Evolutionary conservation across 2,888 invertebrate species (phyloP).

Genomic region (Oxyteleia sp.): DNA sequence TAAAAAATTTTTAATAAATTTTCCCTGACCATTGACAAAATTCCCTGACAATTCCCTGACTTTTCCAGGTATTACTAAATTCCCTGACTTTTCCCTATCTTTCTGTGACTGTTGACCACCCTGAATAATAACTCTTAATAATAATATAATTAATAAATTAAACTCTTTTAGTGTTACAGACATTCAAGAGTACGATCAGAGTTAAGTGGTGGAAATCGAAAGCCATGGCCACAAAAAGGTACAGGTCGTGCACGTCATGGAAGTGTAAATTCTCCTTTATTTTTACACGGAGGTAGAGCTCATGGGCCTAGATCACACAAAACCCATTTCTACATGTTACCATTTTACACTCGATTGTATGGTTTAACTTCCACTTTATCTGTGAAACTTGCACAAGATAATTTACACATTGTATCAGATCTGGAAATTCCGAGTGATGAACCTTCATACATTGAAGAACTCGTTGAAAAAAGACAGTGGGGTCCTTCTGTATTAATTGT

Average conservation of each 20-base stretch:
- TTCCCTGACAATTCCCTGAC: no score
- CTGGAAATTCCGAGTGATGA: conserved; percentile 95
- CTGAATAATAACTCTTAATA: no score
- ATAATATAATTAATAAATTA: no score
- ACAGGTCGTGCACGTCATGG: conserved; percentile 96
- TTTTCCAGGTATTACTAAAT: no score
- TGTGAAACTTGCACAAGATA: conserved; percentile 97
- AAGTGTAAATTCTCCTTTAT: conserved; percentile 96
- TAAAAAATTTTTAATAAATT: no score
- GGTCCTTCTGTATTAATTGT: conserved; percentile 98
- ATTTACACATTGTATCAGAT: conserved; percentile 95
- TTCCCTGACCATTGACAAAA: no score
- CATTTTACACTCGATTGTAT: conserved; percentile 91
- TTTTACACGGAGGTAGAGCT: conserved; percentile 93
- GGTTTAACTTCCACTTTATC: conserved; percentile 95
- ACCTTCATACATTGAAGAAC: conserved; percentile 92
- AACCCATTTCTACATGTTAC: conserved; percentile 97
- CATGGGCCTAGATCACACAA: conserved; percentile 97
- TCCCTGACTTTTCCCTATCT: no score
- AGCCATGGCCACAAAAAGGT: conserved; percentile 99
- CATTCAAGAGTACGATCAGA: conserved; percentile 94
- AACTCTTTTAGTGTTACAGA: conserved; percentile 90
- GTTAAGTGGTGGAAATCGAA: conserved; percentile 95
- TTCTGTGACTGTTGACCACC: no score
- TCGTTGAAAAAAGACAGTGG: conserved; percentile 96